Conservation (phyloP, 2,888 invertebrate genomes). For the Microplitis deprimator region DNA sequence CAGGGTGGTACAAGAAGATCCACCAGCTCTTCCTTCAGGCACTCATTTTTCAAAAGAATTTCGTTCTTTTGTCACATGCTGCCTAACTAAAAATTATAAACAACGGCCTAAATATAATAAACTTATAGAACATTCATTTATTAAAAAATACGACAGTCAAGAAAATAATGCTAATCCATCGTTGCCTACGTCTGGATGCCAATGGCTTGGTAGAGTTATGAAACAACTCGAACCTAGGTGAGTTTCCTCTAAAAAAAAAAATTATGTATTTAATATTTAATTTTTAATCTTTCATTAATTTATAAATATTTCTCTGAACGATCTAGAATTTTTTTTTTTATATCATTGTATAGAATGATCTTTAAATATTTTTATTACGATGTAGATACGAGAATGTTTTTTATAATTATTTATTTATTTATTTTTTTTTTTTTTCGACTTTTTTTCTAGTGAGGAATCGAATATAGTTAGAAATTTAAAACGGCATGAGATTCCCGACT, state of each 20-base stretch:
- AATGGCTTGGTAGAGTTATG: slow-evolving; percentile 85
- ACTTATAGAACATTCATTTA: slow-evolving; percentile 90
- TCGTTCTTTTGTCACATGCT: slow-evolving; percentile 90
- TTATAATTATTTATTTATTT: not conserved
- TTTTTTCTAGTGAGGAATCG: slow-evolving; percentile 21
- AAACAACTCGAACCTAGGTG: slow-evolving; percentile 72
- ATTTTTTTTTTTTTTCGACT: not conserved
- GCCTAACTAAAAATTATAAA: slow-evolving; percentile 94
- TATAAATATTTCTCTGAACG: not conserved
- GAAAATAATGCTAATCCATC: slow-evolving; percentile 58
- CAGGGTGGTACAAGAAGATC: slow-evolving; percentile 88
- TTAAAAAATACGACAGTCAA: slow-evolving; percentile 80
- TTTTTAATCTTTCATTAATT: slow-evolving; percentile 32
- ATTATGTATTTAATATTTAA: slow-evolving; percentile 15
- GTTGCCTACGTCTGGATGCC: slow-evolving; percentile 61
- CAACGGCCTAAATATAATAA: slow-evolving; percentile 95
- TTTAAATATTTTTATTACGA: slow-evolving; percentile 37
- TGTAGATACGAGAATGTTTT: slow-evolving; percentile 1
- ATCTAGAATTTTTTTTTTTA: slow-evolving; percentile 28
- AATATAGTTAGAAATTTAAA: slow-evolving; percentile 47
- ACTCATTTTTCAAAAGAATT: slow-evolving; percentile 88
- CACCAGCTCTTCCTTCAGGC: slow-evolving; percentile 86
- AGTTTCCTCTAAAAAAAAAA: slow-evolving; percentile 41
- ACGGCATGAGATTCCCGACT: slow-evolving; percentile 67
- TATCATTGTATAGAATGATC: slow-evolving; percentile 31